Percentiles rank a stretch among this genome's conserved stretches.
phyloP scores from a whole-genome alignment of 2,797 vertebrate species.

The Dendrocincla tyrannina region DNA sequence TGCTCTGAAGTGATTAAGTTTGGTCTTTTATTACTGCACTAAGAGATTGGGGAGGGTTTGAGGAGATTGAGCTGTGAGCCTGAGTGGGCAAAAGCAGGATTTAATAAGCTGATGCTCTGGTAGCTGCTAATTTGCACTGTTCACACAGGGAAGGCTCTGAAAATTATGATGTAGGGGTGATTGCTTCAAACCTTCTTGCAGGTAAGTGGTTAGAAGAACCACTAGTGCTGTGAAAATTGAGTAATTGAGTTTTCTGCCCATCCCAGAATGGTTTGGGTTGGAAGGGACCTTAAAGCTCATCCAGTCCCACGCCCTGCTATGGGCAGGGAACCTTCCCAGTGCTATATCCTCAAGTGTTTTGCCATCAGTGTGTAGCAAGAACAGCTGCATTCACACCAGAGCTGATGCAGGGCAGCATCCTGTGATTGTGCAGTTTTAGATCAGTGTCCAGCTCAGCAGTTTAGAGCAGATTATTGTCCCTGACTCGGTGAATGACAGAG shows the following conservation, averaged over 20 bases:
- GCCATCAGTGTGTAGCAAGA: not conserved
- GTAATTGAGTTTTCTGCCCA: not conserved
- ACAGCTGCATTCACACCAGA: not conserved
- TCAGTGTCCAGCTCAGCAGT: not conserved
- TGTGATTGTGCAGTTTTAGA: not conserved
- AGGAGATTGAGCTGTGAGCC: not conserved
- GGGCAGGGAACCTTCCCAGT: not conserved
- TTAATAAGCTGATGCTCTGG: not conserved
- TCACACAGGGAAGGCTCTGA: not conserved
- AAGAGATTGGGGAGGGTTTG: too few relatives aligned
- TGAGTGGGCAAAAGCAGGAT: not conserved
- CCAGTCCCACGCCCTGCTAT: rapidly evolving
- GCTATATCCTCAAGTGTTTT: not conserved
- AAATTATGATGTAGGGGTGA: not conserved
- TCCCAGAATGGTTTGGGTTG: not conserved
- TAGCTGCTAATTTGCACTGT: not conserved
- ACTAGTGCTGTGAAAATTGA: not conserved
- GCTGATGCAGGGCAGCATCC: not conserved
- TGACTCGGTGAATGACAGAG: not conserved
- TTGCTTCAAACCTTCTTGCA: not conserved
- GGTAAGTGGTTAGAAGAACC: not conserved
- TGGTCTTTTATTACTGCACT: not conserved
- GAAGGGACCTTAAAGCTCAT: not conserved
- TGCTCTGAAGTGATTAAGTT: not conserved
- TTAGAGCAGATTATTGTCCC: not conserved